These are phyloP conservation scores for Pharmacophagus antenor DNA, from an alignment of 2,888 invertebrate species.

Conservation along the genomic window DNA sequence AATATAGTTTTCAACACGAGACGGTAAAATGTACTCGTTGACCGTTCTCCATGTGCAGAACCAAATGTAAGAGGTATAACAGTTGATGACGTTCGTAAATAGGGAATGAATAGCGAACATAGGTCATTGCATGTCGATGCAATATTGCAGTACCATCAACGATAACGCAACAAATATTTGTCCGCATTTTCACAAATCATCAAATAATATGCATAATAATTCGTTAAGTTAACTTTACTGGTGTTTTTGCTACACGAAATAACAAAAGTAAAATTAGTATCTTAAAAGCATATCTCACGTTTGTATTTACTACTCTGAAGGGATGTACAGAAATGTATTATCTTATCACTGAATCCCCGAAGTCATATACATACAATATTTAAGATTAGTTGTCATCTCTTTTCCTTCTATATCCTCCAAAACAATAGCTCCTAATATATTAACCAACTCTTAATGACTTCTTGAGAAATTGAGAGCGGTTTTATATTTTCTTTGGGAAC, in stretches of 20 bases:
- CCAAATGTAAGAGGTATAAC: slow-evolving; percentile 29
- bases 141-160: slow-evolving; percentile 33
- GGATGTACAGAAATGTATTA: too few relatives aligned
- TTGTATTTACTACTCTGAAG: too few relatives aligned
- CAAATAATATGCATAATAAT: slow-evolving; percentile 36
- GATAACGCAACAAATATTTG: slow-evolving; percentile 35
- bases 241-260: slow-evolving; percentile 35
- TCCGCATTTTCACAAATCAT: slow-evolving; percentile 36
- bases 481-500: too few relatives aligned
- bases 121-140: slow-evolving; percentile 35
- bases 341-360: too few relatives aligned
- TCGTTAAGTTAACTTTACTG: slow-evolving; percentile 21
- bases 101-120: slow-evolving; percentile 26
- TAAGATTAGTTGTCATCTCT: too few relatives aligned
- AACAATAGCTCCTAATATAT: too few relatives aligned
- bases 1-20: slow-evolving; percentile 36
- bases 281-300: too few relatives aligned
- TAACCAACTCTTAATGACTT: too few relatives aligned
- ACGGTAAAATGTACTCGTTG: slow-evolving; percentile 34
- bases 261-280: too few relatives aligned
- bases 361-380: too few relatives aligned
- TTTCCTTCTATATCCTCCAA: too few relatives aligned
- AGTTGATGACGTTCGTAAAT: slow-evolving; percentile 36
- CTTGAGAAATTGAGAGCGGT: too few relatives aligned
- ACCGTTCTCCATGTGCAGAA: slow-evolving; percentile 33